Conservation (phyloP, 2,797 vertebrate species). For the Melanotaenia boesemani region DNA sequence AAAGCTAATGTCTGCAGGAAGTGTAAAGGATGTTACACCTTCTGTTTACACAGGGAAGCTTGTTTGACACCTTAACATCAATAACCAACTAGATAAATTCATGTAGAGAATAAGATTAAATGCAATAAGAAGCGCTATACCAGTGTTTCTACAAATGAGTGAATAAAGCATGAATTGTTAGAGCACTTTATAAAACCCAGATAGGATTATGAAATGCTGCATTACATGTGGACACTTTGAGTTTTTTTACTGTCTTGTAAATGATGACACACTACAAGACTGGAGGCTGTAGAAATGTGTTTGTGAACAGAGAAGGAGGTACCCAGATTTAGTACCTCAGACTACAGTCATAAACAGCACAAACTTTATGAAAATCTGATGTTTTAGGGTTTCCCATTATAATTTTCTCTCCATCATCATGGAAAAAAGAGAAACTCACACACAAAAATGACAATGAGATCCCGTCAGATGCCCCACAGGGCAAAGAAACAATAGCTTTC, state of each 20-base stretch:
- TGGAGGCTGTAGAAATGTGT: background rate
- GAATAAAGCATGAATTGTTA: background rate
- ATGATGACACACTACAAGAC: background rate
- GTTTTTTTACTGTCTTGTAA: too few species aligned
- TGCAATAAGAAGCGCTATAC: background rate
- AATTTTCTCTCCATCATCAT: background rate
- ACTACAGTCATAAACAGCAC: background rate
- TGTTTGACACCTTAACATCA: background rate
- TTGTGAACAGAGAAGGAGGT: background rate
- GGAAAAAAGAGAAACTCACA: conserved; percentile 3
- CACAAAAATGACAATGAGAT: conserved; percentile 48
- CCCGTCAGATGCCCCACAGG: conserved; percentile 32
- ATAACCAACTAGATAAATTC: background rate
- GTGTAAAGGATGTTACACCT: too few species aligned
- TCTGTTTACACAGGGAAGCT: too few species aligned
- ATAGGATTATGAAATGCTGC: background rate
- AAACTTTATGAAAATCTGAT: background rate
- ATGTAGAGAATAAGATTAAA: background rate
- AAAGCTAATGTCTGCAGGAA: too few species aligned
- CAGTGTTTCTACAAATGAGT: background rate
- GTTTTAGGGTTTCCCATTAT: background rate
- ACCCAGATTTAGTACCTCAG: background rate
- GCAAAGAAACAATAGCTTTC: conserved; percentile 54
- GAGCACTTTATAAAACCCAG: too few species aligned
- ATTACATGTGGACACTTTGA: background rate